A percentile compares a stretch with the other conserved stretches of the same genome.
Evolutionary conservation across 2,113 vertebrate species (phyloP).

Genomic region (Bolborhynchus lineola): DNA sequence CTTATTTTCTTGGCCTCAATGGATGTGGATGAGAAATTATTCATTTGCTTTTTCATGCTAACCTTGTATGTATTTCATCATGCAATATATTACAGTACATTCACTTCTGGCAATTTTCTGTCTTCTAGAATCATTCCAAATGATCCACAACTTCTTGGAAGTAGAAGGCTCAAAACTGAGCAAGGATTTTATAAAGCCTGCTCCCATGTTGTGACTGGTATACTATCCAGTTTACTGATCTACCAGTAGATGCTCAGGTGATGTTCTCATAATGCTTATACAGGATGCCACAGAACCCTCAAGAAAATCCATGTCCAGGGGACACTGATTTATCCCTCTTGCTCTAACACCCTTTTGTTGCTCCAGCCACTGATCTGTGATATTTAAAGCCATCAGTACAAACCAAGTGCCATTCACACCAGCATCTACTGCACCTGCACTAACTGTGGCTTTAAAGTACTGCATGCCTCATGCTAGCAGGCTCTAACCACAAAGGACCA

Average conservation of each 20-base stretch:
- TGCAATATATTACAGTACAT: background rate
- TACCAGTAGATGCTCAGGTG: background rate
- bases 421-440: background rate
- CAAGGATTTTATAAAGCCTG: background rate
- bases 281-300: background rate
- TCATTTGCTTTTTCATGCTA: background rate
- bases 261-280: background rate
- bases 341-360: background rate
- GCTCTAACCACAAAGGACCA: slow-evolving; percentile 24
- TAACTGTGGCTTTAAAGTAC: background rate
- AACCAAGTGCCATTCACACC: background rate
- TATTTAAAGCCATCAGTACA: background rate
- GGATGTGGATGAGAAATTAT: background rate
- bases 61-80: background rate
- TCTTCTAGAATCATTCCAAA: background rate
- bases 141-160: background rate
- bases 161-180: background rate
- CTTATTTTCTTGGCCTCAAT: background rate
- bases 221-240: background rate
- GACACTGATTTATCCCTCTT: background rate
- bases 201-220: background rate
- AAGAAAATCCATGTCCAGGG: background rate
- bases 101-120: background rate
- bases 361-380: background rate
- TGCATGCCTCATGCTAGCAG: background rate